Conservation (phyloP, 1,140 invertebrate species). For the Papilio dardanus region DNA sequence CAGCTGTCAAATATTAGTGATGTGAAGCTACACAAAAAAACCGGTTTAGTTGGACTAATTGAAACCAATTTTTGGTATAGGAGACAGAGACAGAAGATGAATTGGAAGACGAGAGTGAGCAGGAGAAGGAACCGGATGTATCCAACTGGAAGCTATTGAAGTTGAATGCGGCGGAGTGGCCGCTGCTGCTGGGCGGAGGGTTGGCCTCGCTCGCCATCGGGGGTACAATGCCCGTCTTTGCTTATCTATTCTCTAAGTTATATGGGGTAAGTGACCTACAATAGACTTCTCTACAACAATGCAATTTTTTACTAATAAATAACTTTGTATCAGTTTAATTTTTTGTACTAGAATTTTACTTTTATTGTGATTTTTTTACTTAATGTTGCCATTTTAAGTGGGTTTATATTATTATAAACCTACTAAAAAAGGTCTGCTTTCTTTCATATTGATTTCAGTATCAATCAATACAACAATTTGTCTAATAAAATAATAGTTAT, state of each 20-base stretch:
- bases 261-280: slow-evolving; percentile 67
- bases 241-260: slow-evolving; percentile 88
- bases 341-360: too few species aligned
- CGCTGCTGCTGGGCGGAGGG: slow-evolving; percentile 87
- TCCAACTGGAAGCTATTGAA: slow-evolving; percentile 84
- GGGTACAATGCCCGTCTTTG: slow-evolving; percentile 90
- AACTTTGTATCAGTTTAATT: too few species aligned
- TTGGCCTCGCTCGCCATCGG: slow-evolving; percentile 88
- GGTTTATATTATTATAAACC: too few species aligned
- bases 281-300: not conserved
- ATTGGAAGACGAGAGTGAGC: slow-evolving; percentile 37
- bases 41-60: not conserved
- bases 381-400: too few species aligned
- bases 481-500: too few species aligned
- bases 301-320: too few species aligned
- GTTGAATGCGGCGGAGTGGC: slow-evolving; percentile 91
- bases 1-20: slow-evolving; percentile 2
- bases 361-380: too few species aligned
- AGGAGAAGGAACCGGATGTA: slow-evolving; percentile 42
- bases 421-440: too few species aligned
- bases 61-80: not conserved
- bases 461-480: too few species aligned
- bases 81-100: slow-evolving; percentile 27
- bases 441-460: too few species aligned
- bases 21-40: not conserved